Conservation (phyloP, 2,113 vertebrate species). For the Tragelaphus buxtoni region DNA sequence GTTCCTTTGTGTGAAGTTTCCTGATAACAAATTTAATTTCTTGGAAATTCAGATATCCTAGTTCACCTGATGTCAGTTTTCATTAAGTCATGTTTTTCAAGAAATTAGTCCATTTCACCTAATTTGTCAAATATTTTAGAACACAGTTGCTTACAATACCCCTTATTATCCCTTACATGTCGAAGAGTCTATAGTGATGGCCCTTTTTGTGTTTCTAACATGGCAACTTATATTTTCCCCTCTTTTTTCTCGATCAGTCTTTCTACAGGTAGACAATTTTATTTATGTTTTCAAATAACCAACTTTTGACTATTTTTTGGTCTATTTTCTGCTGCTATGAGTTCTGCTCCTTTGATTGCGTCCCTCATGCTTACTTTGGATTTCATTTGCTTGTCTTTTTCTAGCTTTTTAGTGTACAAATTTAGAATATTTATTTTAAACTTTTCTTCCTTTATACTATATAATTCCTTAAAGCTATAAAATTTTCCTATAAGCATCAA, state of each 20-base stretch:
- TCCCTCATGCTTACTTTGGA: neutral
- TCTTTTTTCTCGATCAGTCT: neutral
- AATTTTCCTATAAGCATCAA: neutral
- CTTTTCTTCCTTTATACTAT: neutral
- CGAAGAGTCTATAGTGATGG: neutral
- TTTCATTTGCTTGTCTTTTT: neutral
- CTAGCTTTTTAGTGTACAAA: neutral
- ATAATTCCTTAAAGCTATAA: neutral
- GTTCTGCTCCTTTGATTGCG: neutral
- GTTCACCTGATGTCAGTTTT: neutral
- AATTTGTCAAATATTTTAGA: neutral
- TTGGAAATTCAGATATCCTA: neutral
- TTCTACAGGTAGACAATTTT: neutral
- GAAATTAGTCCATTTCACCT: neutral
- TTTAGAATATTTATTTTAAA: neutral
- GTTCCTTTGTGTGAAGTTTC: neutral
- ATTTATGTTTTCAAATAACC: neutral
- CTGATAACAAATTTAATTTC: neutral
- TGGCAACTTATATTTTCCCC: neutral
- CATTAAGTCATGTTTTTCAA: neutral
- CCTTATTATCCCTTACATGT: neutral
- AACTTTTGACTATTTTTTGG: neutral
- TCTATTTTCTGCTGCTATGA: neutral
- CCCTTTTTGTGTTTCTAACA: neutral
- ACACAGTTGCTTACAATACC: neutral